A percentile compares a stretch with the other conserved stretches of the same genome.
These are phyloP conservation scores for Phoxinus dragarum DNA, from an alignment of 2,797 vertebrate species.

Conservation along the genomic window DNA sequence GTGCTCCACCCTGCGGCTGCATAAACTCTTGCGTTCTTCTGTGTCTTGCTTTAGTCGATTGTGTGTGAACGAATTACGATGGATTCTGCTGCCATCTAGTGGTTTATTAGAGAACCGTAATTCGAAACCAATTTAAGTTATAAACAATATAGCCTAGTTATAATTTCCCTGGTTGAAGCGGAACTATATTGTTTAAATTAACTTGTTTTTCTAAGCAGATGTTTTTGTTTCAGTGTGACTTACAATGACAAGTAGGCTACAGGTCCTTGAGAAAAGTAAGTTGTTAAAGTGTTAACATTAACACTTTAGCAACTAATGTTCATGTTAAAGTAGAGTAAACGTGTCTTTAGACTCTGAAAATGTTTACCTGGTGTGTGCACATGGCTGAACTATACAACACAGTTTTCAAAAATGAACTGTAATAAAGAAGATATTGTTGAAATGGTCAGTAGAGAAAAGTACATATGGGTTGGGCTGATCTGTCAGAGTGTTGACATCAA, in stretches of 20 bases:
- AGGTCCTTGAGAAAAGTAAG: neutral
- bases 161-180: neutral
- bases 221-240: neutral
- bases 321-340: neutral
- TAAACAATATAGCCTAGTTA: neutral
- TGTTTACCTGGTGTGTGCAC: neutral
- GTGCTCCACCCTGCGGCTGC: neutral
- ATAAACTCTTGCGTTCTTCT: neutral
- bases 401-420: neutral
- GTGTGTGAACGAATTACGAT: neutral
- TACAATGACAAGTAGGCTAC: neutral
- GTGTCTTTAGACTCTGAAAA: neutral
- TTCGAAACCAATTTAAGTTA: neutral
- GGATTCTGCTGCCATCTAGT: neutral
- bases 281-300: neutral
- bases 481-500: neutral
- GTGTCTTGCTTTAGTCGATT: neutral
- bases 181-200: neutral
- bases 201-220: neutral
- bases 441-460: neutral
- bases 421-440: neutral
- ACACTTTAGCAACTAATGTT: neutral
- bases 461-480: conserved; percentile 1
- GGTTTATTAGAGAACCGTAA: neutral
- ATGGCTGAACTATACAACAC: neutral